Evolutionary conservation across 2,113 vertebrate species (phyloP).

Genomic region (Bagarius yarrelli): DNA sequence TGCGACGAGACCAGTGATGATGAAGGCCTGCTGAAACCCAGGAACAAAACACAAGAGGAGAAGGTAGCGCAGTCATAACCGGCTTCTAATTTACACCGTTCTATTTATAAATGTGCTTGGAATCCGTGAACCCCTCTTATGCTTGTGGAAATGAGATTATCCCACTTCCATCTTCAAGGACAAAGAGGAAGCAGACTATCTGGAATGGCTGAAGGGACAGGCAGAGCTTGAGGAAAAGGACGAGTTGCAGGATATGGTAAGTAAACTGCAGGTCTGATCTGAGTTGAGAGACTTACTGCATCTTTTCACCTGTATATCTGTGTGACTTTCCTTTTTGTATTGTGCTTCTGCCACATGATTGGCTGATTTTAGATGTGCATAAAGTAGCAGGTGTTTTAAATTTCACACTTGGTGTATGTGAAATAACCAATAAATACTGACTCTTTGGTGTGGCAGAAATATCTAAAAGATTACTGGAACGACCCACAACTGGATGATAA

Average conservation of each 20-base stretch:
- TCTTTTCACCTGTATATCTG: too few relatives aligned
- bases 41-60: conserved; percentile 75
- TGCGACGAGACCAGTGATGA: conserved; percentile 60
- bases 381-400: too few relatives aligned
- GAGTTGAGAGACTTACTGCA: not conserved
- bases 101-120: not conserved
- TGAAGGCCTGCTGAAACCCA: conserved; percentile 70
- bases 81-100: not conserved
- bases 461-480: conserved; percentile 83
- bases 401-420: too few relatives aligned
- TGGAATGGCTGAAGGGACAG: conserved; percentile 87
- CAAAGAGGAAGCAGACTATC: conserved; percentile 77
- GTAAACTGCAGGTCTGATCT: conserved; percentile 34
- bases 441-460: conserved; percentile 70
- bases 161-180: conserved; percentile 66
- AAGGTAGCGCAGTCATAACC: conserved; percentile 66
- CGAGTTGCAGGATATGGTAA: conserved; percentile 81
- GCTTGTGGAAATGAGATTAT: not conserved
- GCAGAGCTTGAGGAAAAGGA: conserved; percentile 63
- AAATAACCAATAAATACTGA: too few relatives aligned
- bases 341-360: too few relatives aligned
- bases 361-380: too few relatives aligned
- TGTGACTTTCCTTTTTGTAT: too few relatives aligned
- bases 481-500: conserved; percentile 80
- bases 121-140: not conserved